phyloP scores from a whole-genome alignment of 2,113 vertebrate genomes.

The Xenopus borealis region DNA sequence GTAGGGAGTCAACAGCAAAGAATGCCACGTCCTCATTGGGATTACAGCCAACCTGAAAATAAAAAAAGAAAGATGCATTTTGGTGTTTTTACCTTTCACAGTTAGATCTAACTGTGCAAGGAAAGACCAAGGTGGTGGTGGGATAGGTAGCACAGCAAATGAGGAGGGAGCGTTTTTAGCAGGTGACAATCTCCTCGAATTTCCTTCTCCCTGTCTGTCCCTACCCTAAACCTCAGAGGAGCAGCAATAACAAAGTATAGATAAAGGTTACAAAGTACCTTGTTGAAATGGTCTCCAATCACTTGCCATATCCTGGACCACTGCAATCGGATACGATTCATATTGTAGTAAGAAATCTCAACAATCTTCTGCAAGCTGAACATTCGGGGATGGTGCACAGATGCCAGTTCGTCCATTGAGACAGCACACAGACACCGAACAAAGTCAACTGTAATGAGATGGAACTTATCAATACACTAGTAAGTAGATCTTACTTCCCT shows the following conservation, averaged over 20 bases:
- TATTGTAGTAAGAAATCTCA: constrained; percentile 98
- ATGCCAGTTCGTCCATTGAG: constrained; percentile 96
- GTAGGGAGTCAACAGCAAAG: constrained; percentile 92
- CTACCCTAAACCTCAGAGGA: not conserved
- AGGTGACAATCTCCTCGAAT: no score
- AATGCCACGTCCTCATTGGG: constrained; percentile 97
- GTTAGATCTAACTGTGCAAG: no score
- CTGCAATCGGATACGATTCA: constrained; percentile 95
- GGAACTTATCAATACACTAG: no score
- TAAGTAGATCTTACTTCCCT: no score
- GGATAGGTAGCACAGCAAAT: no score
- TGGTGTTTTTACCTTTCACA: no score
- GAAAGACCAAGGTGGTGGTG: no score
- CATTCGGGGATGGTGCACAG: constrained; percentile 91
- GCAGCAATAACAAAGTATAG: not conserved
- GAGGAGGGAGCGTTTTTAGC: no score
- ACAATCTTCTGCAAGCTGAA: constrained; percentile 98
- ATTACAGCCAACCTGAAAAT: constrained; percentile 87
- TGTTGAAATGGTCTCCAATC: constrained; percentile 97
- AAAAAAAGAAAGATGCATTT: no score
- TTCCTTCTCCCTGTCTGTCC: no score
- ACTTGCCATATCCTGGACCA: constrained; percentile 98
- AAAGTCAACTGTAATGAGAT: constrained; percentile 81
- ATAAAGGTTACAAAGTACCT: constrained; percentile 64
- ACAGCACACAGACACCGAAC: constrained; percentile 94